Base-by-base conservation (phyloP, 2,113 vertebrate species). In the Malurus cyaneus region DNA sequence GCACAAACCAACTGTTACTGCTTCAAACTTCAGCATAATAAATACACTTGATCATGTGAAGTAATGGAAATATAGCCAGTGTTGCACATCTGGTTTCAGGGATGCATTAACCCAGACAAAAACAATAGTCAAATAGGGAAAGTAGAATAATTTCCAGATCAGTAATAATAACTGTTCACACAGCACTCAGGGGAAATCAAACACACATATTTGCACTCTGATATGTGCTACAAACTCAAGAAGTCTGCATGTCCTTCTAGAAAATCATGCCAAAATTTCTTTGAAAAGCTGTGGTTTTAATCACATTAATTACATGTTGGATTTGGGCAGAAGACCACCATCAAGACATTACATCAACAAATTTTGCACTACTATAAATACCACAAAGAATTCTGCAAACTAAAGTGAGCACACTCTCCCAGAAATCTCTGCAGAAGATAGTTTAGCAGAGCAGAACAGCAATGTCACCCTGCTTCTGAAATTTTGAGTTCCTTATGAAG, bases 71-170 rank as follows among this genome's bases (percentile, higher is more conserved):
- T 87, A 47, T n/a, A 82, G 70, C 87, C 71, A 92, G 62, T 59
- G 71, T 72, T 96, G 60, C 93, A 95, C 96, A 95, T 97, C 94
- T 97, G 96, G 78, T 94, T 96, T 94, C 92, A 93, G 83, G 91
- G 95, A 91, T 94, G 91, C 83, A 71, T 95, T 85, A 89, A 89
- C 78, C 67, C 89, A 96, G 94, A 94, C 93, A 94, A 94, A 97
- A 93, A 59, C 87, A 89, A 95, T 52, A 92, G 87, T 94, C 93
- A 93, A 89, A 89, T 66, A 93, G 82, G 66, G 95, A 94, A 93
- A 91, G 94, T 12, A 85, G 89, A 95, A 95, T 95, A 72, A 97
- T 97, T 97, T 97, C 95, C 87, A 97, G 96, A 94, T 97, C 95
- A 91, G 87, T 94, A 95, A 86, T 96, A 97, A 85, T 94, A 95